Conservation (phyloP, 2,888 invertebrate genomes). For the Syrphus vitripennis region DNA sequence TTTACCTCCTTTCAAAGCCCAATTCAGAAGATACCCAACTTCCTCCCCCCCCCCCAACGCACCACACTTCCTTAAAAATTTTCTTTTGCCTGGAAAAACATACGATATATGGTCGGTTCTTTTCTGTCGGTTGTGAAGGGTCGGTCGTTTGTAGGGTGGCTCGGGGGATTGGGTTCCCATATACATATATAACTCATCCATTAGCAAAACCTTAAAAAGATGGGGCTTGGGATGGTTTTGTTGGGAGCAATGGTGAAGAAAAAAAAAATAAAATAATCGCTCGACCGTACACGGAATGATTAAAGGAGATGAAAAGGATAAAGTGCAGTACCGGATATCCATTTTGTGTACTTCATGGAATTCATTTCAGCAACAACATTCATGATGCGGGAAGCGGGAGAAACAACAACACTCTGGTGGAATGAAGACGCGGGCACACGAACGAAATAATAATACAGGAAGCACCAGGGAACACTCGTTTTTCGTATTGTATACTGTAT, state of each 20-base stretch:
- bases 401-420: background rate
- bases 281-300: conserved; percentile 63
- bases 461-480: conserved; percentile 32
- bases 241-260: background rate
- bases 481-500: background rate
- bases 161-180: background rate
- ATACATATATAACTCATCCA: conserved; percentile 65
- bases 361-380: conserved; percentile 49
- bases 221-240: background rate
- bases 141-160: background rate
- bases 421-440: background rate
- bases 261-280: conserved; percentile 53
- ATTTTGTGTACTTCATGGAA: conserved; percentile 59
- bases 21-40: background rate
- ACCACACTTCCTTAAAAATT: conserved; percentile 58
- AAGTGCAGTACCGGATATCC: conserved; percentile 65
- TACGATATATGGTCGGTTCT: conserved; percentile 34
- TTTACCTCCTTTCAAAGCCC: background rate
- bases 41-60: background rate
- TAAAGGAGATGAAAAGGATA: conserved; percentile 65
- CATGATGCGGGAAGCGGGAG: background rate
- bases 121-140: background rate
- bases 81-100: conserved; percentile 55
- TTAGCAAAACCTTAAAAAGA: conserved; percentile 40
- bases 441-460: conserved; percentile 50